Evolutionary conservation across 2,113 vertebrate genomes (phyloP).

Genomic region (Dicerorhinus sumatrensis): DNA sequence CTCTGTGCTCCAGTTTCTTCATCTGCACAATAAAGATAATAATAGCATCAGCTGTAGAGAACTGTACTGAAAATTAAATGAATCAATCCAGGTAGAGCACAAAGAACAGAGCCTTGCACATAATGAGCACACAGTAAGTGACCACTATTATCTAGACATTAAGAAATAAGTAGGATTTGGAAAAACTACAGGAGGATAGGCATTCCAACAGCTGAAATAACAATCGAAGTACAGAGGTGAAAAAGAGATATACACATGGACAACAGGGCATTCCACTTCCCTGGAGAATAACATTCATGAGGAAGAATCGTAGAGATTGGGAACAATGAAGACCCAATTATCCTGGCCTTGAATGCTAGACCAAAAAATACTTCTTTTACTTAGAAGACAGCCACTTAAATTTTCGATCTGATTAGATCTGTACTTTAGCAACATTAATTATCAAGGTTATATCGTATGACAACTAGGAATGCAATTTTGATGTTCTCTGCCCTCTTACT

Average conservation of each 20-base stretch:
- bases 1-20: constrained; percentile 46
- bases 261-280: background rate
- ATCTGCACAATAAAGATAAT: constrained; percentile 9
- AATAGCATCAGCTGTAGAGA: background rate
- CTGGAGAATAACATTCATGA: constrained; percentile 15
- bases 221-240: background rate
- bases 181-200: background rate
- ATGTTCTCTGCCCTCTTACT: background rate
- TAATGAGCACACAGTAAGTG: constrained; percentile 16
- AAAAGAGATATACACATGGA: background rate
- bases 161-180: background rate
- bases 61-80: constrained; percentile 13
- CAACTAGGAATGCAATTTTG: background rate
- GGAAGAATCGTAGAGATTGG: background rate
- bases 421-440: constrained; percentile 28
- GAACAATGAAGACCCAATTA: constrained; percentile 41
- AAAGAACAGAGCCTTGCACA: background rate
- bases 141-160: background rate
- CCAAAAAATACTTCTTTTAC: constrained; percentile 21
- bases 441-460: background rate
- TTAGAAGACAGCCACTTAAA: background rate
- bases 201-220: constrained; percentile 27
- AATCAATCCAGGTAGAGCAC: constrained; percentile 39
- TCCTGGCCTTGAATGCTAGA: background rate
- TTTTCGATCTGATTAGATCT: constrained; percentile 47